A percentile compares a stretch with the other conserved stretches of the same genome.
These are phyloP conservation scores for Halichoeres trimaculatus DNA, from an alignment of 2,113 vertebrate genomes.

Conservation along the genomic window DNA sequence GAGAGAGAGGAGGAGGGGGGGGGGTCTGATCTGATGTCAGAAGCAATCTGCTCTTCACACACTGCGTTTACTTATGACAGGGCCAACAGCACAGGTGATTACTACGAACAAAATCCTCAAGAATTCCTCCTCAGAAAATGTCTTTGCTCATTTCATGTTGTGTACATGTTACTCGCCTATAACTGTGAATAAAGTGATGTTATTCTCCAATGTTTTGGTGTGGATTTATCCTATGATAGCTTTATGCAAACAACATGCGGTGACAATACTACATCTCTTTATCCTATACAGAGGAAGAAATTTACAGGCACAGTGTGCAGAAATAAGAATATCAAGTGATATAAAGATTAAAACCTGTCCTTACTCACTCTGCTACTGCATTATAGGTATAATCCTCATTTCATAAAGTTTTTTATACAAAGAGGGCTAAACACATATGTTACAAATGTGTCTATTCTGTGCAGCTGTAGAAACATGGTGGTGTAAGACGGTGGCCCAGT, in stretches of 20 bases:
- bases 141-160: neutral
- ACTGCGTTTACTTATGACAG: slow-evolving; percentile 50
- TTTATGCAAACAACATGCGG: neutral
- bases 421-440: too few relatives aligned
- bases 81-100: slow-evolving; percentile 42
- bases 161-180: neutral
- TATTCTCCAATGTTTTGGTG: neutral
- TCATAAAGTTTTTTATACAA: too few relatives aligned
- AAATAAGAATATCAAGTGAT: too few relatives aligned
- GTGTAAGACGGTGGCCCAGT: too few relatives aligned
- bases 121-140: neutral
- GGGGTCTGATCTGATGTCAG: slow-evolving; percentile 52
- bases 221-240: neutral
- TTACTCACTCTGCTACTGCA: too few relatives aligned
- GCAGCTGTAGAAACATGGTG: too few relatives aligned
- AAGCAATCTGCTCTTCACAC: slow-evolving; percentile 58
- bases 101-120: slow-evolving; percentile 24
- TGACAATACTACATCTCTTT: neutral
- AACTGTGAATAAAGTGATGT: neutral
- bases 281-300: neutral
- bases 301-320: too few relatives aligned
- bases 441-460: too few relatives aligned
- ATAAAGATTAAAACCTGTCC: too few relatives aligned
- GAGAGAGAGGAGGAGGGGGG: slow-evolving; percentile 8
- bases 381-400: too few relatives aligned